These are phyloP conservation scores for Panagrolaimus sp. DNA, from an alignment of 1,140 invertebrate genomes.

Conservation along the genomic window DNA sequence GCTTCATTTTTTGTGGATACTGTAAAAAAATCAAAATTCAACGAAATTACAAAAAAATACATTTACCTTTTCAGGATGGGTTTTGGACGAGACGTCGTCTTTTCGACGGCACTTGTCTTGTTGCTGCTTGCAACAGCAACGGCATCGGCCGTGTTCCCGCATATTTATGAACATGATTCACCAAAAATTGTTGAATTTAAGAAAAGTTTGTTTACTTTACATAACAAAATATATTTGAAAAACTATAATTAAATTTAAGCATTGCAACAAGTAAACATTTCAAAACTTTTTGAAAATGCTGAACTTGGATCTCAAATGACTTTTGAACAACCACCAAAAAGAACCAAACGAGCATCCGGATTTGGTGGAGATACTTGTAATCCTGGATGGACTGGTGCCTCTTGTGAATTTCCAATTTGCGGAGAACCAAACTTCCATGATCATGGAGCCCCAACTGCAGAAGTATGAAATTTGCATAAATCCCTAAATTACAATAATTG, in stretches of 20 bases:
- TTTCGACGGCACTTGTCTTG: background rate
- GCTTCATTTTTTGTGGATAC: background rate
- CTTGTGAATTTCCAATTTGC: slow-evolving; percentile 12
- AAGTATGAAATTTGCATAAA: background rate
- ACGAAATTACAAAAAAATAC: too few species aligned
- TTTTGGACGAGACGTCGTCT: background rate
- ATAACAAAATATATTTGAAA: background rate
- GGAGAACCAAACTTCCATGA: background rate
- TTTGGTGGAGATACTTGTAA: background rate
- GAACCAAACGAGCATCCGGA: background rate
- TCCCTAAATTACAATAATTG: too few species aligned
- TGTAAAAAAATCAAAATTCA: too few species aligned
- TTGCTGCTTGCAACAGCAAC: background rate
- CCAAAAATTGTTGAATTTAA: background rate
- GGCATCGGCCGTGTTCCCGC: background rate
- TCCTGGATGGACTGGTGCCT: slow-evolving; percentile 13
- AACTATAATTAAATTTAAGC: background rate
- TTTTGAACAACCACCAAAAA: background rate
- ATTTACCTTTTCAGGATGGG: too few species aligned
- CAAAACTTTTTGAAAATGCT: background rate
- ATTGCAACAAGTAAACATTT: background rate
- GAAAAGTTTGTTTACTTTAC: background rate
- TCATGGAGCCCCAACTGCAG: background rate
- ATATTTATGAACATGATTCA: background rate
- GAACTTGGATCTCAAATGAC: background rate